phyloP scores from a whole-genome alignment of 2,888 invertebrate species.

The Kuschelorhynchus macadamiae region DNA sequence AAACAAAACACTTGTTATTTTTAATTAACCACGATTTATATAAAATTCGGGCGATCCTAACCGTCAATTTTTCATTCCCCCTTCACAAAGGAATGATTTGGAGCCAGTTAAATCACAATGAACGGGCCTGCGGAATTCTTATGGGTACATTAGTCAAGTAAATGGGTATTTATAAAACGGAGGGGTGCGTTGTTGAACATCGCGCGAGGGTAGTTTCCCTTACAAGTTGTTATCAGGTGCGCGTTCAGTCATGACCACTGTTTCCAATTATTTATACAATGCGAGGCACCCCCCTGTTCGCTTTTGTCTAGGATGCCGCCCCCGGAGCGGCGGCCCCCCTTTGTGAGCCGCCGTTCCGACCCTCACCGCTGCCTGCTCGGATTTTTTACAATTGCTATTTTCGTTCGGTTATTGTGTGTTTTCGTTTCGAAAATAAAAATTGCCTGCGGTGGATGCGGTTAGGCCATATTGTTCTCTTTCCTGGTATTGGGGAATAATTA shows the following conservation, averaged over 20 bases:
- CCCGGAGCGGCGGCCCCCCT: conserved; percentile 33
- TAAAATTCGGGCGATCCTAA: conserved; percentile 26
- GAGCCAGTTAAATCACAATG: conserved; percentile 60
- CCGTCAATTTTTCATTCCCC: conserved; percentile 42
- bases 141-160: conserved; percentile 64
- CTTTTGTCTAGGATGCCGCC: conserved; percentile 55
- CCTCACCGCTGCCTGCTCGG: conserved; percentile 11
- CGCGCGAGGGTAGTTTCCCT: conserved; percentile 50
- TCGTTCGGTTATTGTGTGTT: conserved; percentile 17
- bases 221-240: conserved; percentile 63
- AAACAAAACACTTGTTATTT: conserved; percentile 42
- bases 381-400: conserved; percentile 24
- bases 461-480: neutral
- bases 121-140: conserved; percentile 61
- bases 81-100: conserved; percentile 51
- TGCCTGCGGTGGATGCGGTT: neutral
- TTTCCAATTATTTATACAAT: conserved; percentile 66
- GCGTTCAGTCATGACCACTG: conserved; percentile 64
- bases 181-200: conserved; percentile 34
- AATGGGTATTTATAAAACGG: conserved; percentile 62
- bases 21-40: conserved; percentile 46
- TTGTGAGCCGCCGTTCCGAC: conserved; percentile 1
- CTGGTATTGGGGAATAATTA: no score
- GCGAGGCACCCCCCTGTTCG: conserved; percentile 58
- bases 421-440: conserved; percentile 8